Evolutionary conservation across 2,888 invertebrate genomes (phyloP), one percentile per base, ranked within the genome.

Genomic region (Synergus itoensis): DNA sequence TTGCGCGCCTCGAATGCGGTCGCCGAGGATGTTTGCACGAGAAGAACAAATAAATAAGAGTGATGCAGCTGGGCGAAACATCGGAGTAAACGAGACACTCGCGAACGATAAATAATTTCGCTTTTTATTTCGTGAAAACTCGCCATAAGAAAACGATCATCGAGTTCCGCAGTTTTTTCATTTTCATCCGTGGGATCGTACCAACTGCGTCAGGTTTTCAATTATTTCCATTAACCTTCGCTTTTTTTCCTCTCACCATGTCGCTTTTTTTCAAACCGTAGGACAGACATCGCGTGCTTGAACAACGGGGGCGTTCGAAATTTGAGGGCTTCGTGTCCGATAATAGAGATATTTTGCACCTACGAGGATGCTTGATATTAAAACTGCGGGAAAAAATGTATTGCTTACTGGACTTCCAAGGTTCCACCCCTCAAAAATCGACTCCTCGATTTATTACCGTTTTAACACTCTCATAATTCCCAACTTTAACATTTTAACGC

Each of bases 341-440:
- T 85, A 87, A 89, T 88, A 86, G 84, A 88, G 86, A 87, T 84
- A 86, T 86, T 85, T 85, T 80, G 82, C 84, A 83, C 83, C 78
- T 81, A 81, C 80, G 80, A 86, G 85, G 85, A 85, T 83, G 80
- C 81, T 79, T 78, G 85, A 89, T 89, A 89, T 89, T 85, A 89
- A 87, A 88, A 87, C 75, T 82, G 84, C 40, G 79, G 82, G 79
- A 78, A 45, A n/a, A 36, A 57, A 60, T 28, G 21, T 60, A 28
- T 21, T 65, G 75, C n/a, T n/a, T 65, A 9, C 18, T 65, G 18
- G 18, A 65, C 65, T 18, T 65, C 40, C 40, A 40, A 11, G 65
- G 4, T 12, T 12, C 11, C 11, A 1, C 36, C n/a, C 65, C n/a
- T 41, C 8, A 64, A 40, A 16, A n/a, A 3, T 64, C 41, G 36